Conservation (phyloP, 2,888 invertebrate genomes). For the Baronia brevicornis region DNA sequence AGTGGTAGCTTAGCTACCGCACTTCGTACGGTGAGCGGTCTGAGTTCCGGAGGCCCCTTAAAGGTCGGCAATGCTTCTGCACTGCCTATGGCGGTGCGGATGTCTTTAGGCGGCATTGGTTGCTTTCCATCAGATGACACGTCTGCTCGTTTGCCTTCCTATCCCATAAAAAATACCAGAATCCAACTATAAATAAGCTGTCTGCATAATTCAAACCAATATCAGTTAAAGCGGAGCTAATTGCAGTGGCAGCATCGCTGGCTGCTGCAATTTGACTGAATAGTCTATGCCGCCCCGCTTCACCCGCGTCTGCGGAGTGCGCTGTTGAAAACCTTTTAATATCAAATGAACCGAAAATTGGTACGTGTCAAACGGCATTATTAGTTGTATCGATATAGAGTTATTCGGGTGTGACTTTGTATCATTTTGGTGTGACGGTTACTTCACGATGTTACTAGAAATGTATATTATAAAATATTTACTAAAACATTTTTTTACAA, state of each 20-base stretch:
- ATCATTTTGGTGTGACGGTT: slow-evolving; percentile 17
- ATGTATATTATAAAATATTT: neutral
- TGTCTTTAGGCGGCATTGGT: too few relatives aligned
- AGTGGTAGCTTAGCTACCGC: too few relatives aligned
- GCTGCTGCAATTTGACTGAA: slow-evolving; percentile 34
- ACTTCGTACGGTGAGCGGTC: too few relatives aligned
- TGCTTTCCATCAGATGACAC: too few relatives aligned
- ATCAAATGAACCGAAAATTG: slow-evolving; percentile 74
- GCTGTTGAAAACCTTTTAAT: slow-evolving; percentile 69
- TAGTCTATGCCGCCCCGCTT: slow-evolving; percentile 37
- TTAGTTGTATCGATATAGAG: slow-evolving; percentile 40
- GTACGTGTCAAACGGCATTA: slow-evolving; percentile 70
- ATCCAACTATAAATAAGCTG: slow-evolving; percentile 7
- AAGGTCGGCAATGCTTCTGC: too few relatives aligned
- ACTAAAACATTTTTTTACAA: neutral
- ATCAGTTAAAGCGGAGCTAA: slow-evolving; percentile 30
- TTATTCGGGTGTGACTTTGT: slow-evolving; percentile 14
- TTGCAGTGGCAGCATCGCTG: slow-evolving; percentile 20
- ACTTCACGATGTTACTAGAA: neutral
- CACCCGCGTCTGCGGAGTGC: slow-evolving; percentile 25
- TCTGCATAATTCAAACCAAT: slow-evolving; percentile 25
- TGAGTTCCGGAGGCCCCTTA: too few relatives aligned
- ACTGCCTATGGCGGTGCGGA: too few relatives aligned
- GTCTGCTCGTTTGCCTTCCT: too few relatives aligned
- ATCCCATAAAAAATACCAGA: neutral